phyloP scores from a whole-genome alignment of 2,888 invertebrate genomes.

The Dasysyrphus albostriatus region DNA sequence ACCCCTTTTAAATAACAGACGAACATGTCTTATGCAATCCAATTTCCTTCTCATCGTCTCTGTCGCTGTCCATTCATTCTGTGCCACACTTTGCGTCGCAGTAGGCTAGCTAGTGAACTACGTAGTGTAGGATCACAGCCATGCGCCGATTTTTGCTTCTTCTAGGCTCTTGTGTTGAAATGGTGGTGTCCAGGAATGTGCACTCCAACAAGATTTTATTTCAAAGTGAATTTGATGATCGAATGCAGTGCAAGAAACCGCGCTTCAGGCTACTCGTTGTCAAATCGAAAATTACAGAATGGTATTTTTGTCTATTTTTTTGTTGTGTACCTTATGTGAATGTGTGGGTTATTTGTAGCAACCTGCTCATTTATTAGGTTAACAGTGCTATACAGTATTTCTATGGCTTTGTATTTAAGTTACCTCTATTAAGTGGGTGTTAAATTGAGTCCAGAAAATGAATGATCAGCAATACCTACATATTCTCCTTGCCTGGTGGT shows the following conservation, averaged over 20 bases:
- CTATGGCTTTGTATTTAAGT: conserved; percentile 17
- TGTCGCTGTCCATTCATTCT: conserved; percentile 41
- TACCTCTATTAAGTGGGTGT: conserved; percentile 62
- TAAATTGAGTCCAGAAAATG: conserved; percentile 52
- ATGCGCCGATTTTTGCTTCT: conserved; percentile 43
- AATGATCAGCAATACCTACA: conserved; percentile 3
- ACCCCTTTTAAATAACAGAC: conserved; percentile 40
- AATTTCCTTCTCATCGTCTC: conserved; percentile 65
- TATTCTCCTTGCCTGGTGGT: conserved; percentile 1
- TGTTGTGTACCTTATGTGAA: background rate
- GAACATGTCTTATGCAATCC: conserved; percentile 50
- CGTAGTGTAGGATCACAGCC: conserved; percentile 27
- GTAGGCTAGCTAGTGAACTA: conserved; percentile 6
- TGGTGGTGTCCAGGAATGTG: conserved; percentile 38
- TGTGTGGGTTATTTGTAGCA: background rate
- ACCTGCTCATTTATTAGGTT: conserved; percentile 55
- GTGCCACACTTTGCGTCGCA: conserved; percentile 25
- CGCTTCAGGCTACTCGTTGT: conserved; percentile 38
- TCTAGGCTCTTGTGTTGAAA: conserved; percentile 33
- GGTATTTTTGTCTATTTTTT: background rate
- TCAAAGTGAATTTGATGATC: conserved; percentile 43
- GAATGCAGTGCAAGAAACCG: conserved; percentile 27
- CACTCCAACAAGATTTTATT: conserved; percentile 4
- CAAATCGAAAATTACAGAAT: conserved; percentile 33
- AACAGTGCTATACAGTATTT: conserved; percentile 31